phyloP scores from a whole-genome alignment of 2,113 vertebrate genomes.

The Dipodomys ordii region DNA sequence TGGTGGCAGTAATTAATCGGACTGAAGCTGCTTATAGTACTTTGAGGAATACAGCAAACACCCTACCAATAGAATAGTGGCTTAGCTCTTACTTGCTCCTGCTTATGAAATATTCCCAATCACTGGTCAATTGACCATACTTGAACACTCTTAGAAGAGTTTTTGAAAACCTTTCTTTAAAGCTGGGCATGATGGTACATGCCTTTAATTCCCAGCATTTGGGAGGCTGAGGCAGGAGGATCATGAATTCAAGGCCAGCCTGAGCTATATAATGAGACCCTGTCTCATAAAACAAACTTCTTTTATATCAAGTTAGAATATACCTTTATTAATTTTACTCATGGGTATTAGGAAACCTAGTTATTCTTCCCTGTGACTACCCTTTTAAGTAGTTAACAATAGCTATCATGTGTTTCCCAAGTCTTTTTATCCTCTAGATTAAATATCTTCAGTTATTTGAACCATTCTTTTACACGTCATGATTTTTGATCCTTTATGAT shows the following conservation, averaged over 20 bases:
- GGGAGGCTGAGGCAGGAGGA: neutral
- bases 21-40: slow-evolving; percentile 62
- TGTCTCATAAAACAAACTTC: slow-evolving; percentile 38
- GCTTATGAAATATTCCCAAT: slow-evolving; percentile 64
- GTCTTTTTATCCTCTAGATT: slow-evolving; percentile 79
- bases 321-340: slow-evolving; percentile 76
- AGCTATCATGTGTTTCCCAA: slow-evolving; percentile 80
- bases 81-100: slow-evolving; percentile 71
- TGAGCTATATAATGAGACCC: slow-evolving; percentile 1
- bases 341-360: slow-evolving; percentile 75
- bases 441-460: slow-evolving; percentile 82
- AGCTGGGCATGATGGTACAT: neutral
- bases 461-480: slow-evolving; percentile 79
- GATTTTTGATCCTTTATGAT: slow-evolving; percentile 74
- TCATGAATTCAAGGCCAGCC: neutral
- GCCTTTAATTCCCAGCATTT: neutral
- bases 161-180: slow-evolving; percentile 47
- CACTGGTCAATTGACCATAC: slow-evolving; percentile 71
- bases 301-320: slow-evolving; percentile 77
- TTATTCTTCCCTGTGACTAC: slow-evolving; percentile 70
- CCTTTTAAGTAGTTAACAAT: slow-evolving; percentile 78
- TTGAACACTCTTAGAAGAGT: slow-evolving; percentile 66
- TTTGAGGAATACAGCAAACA: slow-evolving; percentile 58
- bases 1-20: slow-evolving; percentile 50
- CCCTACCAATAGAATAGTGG: slow-evolving; percentile 51